A percentile compares a stretch with the other conserved stretches of the same genome.
Evolutionary conservation across 2,113 vertebrate species (phyloP).

Genomic region (Melierax canorus): DNA sequence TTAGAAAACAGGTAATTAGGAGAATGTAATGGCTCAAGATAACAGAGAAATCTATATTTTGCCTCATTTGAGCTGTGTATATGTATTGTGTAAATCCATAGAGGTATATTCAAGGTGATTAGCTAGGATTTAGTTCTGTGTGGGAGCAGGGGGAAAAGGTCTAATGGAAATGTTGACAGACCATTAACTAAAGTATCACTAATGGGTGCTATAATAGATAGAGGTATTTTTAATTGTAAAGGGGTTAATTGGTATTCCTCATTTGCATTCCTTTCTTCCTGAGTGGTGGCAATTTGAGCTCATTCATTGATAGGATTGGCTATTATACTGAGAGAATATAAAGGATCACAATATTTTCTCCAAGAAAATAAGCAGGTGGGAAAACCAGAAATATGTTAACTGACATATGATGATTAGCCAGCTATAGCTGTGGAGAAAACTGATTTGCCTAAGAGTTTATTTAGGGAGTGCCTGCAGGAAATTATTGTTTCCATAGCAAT

Average conservation of each 20-base stretch:
- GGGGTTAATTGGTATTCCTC: constrained; percentile 51
- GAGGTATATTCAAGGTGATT: constrained; percentile 55
- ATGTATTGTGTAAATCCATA: neutral
- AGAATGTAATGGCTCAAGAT: neutral
- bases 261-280: constrained; percentile 65
- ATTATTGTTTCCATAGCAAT: neutral
- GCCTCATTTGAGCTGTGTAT: neutral
- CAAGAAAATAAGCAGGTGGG: constrained; percentile 25
- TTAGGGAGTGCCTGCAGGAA: neutral
- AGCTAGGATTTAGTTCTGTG: constrained; percentile 43
- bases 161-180: constrained; percentile 66
- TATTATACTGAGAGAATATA: constrained; percentile 25
- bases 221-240: constrained; percentile 64
- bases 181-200: constrained; percentile 56
- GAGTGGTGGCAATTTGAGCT: constrained; percentile 46
- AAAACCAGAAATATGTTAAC: neutral
- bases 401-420: neutral
- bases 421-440: neutral
- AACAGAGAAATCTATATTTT: constrained; percentile 21
- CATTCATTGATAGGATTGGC: neutral
- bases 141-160: constrained; percentile 19
- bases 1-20: neutral
- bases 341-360: constrained; percentile 58
- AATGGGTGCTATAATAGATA: constrained; percentile 54
- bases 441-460: neutral